A percentile compares a stretch with the other conserved stretches of the same genome.
phyloP scores from a whole-genome alignment of 2,113 vertebrate species.

The Pteronura brasiliensis region DNA sequence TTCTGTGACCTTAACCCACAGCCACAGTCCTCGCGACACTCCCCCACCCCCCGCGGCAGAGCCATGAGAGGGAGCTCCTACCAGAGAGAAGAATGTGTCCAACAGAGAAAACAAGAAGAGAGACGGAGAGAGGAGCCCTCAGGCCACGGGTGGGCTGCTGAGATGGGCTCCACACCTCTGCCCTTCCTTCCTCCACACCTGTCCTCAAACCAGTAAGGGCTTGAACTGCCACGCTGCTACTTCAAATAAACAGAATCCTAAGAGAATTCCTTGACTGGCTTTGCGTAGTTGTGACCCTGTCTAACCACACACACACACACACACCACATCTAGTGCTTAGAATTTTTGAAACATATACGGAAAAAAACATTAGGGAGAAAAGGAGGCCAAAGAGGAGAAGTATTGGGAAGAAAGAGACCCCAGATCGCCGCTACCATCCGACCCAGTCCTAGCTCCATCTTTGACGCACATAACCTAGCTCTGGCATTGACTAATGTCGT shows the following conservation, averaged over 20 bases:
- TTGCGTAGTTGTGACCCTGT: too few relatives aligned
- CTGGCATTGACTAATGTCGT: fast-evolving
- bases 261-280: neutral
- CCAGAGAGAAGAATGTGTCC: neutral
- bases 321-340: neutral
- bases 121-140: neutral
- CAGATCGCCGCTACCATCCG: neutral
- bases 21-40: too few relatives aligned
- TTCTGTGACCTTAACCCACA: neutral
- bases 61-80: neutral
- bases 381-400: neutral
- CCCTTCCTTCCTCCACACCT: too few relatives aligned
- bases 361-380: neutral
- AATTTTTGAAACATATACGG: neutral
- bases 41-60: neutral
- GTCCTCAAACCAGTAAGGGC: neutral
- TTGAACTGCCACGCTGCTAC: neutral
- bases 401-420: neutral
- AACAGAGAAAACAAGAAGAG: neutral
- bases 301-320: neutral
- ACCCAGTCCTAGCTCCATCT: neutral
- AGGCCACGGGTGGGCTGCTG: neutral
- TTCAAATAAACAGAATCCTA: neutral
- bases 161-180: neutral
- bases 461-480: neutral